Base-by-base conservation (phyloP, 1,140 invertebrate genomes). In the Caenorhabditis brenneri region DNA sequence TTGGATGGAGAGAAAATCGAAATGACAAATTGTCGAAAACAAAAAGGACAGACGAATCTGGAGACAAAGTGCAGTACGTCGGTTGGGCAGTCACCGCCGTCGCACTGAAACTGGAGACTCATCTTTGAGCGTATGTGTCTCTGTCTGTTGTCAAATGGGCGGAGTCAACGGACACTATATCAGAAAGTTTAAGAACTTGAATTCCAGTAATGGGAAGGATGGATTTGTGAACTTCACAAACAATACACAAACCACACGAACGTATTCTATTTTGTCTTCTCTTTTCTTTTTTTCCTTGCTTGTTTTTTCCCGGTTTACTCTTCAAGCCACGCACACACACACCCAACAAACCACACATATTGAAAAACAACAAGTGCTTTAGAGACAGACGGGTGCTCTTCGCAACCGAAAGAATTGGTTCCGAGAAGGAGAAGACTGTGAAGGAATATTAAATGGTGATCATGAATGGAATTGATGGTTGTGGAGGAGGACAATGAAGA, bases 321-420 rank as follows among this genome's bases (percentile, higher is more conserved):
- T 19, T 33, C 36, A 12, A 12, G 33, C 22, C 65, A 74, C 65
- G 36, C 65, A 42, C 65, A 74, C 65, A 33, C 24, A 65, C 1
- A 51, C n/a, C n/a, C n/a, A n/a, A 46, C 42, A 9, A 46, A 46
- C 42, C 16, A 51, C 24, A 55, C 53, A 55, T 55, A 55, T 51
- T 74, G 65, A 74, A 74, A 74, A 74, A 74, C 65, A 74, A 74
- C 36, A 74, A 74, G 65, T 74, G 65, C 65, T 74, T 74, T 74
- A 74, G 36, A 74, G 36, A 74, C 33, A 74, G 36, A 74, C 36
- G 31, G 7, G 53, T n/a, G n/a, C n/a, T n/a, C n/a, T n/a, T n/a
- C 65, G 19, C 22, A 65, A 65, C 24, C 7, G 6, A 9, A 42
- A 1, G 65, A 74, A 74, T 74, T 74, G 65, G 65, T 74, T 74